phyloP scores from a whole-genome alignment of 2,113 vertebrate species.

The Bungarus multicinctus region DNA sequence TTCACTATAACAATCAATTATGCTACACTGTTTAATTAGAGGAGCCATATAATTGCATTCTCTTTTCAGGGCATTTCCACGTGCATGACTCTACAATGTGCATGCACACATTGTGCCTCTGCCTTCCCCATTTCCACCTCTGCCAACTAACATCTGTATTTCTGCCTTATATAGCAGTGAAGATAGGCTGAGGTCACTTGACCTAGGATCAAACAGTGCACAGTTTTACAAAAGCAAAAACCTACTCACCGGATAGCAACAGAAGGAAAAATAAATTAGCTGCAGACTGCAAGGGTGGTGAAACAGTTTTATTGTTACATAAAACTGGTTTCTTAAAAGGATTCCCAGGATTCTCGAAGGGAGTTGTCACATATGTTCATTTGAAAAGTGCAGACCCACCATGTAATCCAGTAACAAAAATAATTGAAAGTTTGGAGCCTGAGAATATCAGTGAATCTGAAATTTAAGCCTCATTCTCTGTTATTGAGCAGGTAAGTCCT shows the following conservation, averaged over 20 bases:
- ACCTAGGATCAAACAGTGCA: constrained; percentile 13
- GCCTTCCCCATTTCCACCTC: background rate
- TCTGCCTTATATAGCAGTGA: background rate
- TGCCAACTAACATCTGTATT: constrained; percentile 9
- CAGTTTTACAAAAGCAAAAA: constrained; percentile 7
- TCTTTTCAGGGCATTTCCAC: background rate
- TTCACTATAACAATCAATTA: constrained; percentile 11
- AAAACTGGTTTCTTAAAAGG: background rate
- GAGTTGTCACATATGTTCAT: background rate
- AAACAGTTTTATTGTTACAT: background rate
- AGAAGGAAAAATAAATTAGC: background rate
- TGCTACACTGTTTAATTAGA: constrained; percentile 16
- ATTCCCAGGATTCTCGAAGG: background rate
- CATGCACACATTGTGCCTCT: background rate
- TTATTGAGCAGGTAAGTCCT: background rate
- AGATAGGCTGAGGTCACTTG: background rate
- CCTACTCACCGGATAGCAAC: background rate
- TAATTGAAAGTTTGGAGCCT: background rate
- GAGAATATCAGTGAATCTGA: background rate
- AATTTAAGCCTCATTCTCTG: background rate
- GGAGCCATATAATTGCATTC: background rate
- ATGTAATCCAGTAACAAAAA: background rate
- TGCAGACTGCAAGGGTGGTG: background rate
- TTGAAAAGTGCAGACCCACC: too few species aligned
- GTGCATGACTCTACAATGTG: background rate